A percentile compares a stretch with the other conserved stretches of the same genome.
phyloP scores from a whole-genome alignment of 2,113 vertebrate genomes.

The Xenus cinereus region DNA sequence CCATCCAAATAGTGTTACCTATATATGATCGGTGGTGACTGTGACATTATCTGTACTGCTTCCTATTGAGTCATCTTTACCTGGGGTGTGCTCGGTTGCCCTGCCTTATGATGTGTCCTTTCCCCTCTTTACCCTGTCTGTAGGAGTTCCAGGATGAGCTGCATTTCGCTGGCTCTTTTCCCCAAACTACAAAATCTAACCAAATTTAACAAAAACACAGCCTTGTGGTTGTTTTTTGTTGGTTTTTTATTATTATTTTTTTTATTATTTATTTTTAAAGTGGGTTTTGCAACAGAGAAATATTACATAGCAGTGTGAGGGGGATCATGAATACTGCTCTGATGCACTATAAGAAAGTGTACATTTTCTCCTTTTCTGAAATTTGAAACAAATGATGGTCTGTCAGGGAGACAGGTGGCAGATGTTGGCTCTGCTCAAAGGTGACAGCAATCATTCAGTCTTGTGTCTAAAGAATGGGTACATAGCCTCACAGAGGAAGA shows the following conservation, averaged over 20 bases:
- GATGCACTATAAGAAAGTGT: not conserved
- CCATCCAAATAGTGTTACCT: not conserved
- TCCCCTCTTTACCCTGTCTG: conserved; percentile 2
- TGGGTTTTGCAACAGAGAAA: not conserved
- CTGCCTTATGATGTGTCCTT: not conserved
- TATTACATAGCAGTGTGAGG: not conserved
- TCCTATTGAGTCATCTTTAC: not conserved
- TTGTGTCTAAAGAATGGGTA: not conserved
- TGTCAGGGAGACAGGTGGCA: not conserved
- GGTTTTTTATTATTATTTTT: not conserved
- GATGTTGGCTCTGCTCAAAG: conserved; percentile 25
- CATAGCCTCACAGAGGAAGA: not conserved
- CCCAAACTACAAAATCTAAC: not conserved
- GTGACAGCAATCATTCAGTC: not conserved
- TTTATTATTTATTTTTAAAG: not conserved
- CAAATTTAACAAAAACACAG: not conserved
- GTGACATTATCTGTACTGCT: not conserved
- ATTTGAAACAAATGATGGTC: not conserved
- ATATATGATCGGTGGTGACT: not conserved
- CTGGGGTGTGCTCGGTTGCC: not conserved
- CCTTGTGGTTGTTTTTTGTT: no score
- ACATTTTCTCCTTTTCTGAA: not conserved
- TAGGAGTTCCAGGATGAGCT: not conserved
- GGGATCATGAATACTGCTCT: not conserved
- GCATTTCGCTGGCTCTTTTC: not conserved